Evolutionary conservation across 2,888 invertebrate species (phyloP).

Genomic region (Stenchaetothrips biformis): DNA sequence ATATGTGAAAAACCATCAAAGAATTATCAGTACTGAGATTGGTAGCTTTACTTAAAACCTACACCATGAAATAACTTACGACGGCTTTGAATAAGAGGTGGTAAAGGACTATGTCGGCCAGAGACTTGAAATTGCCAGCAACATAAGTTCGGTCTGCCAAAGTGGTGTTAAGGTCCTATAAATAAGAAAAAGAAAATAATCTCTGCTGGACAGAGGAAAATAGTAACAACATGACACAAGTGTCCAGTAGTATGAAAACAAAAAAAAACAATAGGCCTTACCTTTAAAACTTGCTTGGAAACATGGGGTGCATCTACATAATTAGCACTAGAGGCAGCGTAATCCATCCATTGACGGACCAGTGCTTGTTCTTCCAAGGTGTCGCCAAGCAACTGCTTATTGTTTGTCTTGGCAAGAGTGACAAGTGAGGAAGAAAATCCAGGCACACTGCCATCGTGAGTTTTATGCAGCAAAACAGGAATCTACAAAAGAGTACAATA

Average conservation of each 20-base stretch:
- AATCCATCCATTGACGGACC: constrained; percentile 64
- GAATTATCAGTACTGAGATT: constrained; percentile 37
- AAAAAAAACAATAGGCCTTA: constrained; percentile 23
- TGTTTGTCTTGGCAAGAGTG: neutral
- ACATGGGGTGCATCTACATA: constrained; percentile 42
- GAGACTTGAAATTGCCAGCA: constrained; percentile 53
- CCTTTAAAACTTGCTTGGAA: constrained; percentile 35
- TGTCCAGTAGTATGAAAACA: neutral
- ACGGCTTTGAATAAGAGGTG: constrained; percentile 61
- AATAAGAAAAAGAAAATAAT: constrained; percentile 33
- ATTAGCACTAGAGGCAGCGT: constrained; percentile 54
- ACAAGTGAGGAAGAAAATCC: neutral
- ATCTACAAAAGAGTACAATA: neutral
- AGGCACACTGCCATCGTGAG: neutral
- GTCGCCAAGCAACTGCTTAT: neutral
- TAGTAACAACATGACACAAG: neutral
- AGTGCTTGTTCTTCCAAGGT: constrained; percentile 44
- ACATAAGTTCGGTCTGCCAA: constrained; percentile 55
- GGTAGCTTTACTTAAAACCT: constrained; percentile 29
- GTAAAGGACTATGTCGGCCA: constrained; percentile 66
- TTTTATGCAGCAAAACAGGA: neutral
- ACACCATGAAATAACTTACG: constrained; percentile 50
- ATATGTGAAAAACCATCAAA: constrained; percentile 34
- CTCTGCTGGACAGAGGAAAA: too few relatives aligned
- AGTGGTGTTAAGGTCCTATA: constrained; percentile 54